These are phyloP conservation scores for Camponotus fellah DNA, from an alignment of 2,888 invertebrate genomes.

Conservation along the genomic window DNA sequence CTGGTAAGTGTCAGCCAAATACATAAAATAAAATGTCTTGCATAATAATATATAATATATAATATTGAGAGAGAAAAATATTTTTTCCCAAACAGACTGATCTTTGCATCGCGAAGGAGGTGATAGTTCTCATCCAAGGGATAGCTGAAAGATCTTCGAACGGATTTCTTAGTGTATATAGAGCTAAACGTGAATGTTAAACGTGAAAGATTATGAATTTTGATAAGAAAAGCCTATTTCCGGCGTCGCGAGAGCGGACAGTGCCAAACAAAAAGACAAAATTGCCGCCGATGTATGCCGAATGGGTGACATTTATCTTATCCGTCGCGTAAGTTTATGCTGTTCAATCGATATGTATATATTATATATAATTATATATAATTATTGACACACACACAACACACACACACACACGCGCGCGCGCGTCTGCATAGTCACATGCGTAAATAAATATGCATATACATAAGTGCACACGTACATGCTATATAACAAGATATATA, in stretches of 20 bases:
- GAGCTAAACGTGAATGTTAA: constrained; percentile 20
- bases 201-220: constrained; percentile 5
- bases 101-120: constrained; percentile 62
- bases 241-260: constrained; percentile 50
- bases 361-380: constrained; percentile 23
- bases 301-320: constrained; percentile 53
- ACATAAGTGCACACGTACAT: constrained; percentile 51
- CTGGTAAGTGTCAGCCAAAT: constrained; percentile 58
- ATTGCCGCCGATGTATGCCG: constrained; percentile 58
- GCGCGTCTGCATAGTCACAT: constrained; percentile 20
- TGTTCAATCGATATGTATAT: constrained; percentile 57
- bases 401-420: constrained; percentile 45
- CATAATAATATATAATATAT: background rate
- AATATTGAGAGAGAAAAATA: constrained; percentile 5
- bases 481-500: constrained; percentile 54
- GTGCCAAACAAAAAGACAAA: constrained; percentile 66
- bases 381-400: background rate
- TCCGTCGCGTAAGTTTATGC: constrained; percentile 72
- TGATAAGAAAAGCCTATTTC: constrained; percentile 22
- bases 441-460: constrained; percentile 62
- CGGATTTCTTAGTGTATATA: constrained; percentile 62
- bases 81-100: constrained; percentile 48
- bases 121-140: constrained; percentile 55
- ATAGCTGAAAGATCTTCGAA: constrained; percentile 52
- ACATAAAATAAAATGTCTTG: background rate